Conservation (phyloP, 2,888 invertebrate genomes). For the Augiades crinisus region DNA sequence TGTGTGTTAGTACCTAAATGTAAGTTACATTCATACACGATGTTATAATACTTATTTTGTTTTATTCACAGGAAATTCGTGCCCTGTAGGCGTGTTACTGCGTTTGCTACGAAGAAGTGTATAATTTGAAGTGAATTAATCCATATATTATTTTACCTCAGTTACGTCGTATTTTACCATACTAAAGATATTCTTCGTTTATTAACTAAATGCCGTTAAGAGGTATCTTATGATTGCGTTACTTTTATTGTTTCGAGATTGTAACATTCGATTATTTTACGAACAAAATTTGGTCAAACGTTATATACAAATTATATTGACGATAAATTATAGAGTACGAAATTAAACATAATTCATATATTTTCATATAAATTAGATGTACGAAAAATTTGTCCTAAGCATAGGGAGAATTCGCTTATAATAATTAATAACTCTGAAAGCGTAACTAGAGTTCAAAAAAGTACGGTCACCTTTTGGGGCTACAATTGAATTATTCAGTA, state of each 20-base stretch:
- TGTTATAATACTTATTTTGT: constrained; percentile 18
- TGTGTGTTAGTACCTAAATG: no score
- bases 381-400: neutral
- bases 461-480: no score
- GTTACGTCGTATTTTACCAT: neutral
- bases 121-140: constrained; percentile 3
- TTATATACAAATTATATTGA: constrained; percentile 15
- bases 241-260: neutral
- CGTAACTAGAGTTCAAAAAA: no score
- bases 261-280: constrained; percentile 1
- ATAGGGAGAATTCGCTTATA: neutral
- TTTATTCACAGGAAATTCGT: constrained; percentile 63
- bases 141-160: constrained; percentile 8
- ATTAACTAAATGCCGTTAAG: neutral
- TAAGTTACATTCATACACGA: no score
- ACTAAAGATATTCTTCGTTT: neutral
- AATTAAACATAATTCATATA: constrained; percentile 17
- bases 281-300: constrained; percentile 12
- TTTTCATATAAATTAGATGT: constrained; percentile 23
- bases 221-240: neutral
- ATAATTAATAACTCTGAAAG: no score
- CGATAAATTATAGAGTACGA: constrained; percentile 17
- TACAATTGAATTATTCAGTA: no score
- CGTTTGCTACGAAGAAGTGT: constrained; percentile 8
- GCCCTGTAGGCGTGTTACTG: constrained; percentile 36